Conservation (phyloP, 1,140 invertebrate species). For the Drosophila dunni region DNA sequence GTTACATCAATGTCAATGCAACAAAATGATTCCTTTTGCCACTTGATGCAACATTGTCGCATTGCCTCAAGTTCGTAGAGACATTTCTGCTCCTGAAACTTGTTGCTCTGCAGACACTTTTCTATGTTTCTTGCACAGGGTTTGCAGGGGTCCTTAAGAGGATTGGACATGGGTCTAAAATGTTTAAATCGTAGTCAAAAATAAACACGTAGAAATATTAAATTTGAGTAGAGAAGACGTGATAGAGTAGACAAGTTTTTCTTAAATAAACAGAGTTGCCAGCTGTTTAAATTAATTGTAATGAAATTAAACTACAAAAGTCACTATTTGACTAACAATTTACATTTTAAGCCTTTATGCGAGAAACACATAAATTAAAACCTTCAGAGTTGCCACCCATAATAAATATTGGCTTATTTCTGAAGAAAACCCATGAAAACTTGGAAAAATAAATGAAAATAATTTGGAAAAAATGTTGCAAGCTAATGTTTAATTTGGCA, state of each 20-base stretch:
- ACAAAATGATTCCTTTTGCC: conserved; percentile 86
- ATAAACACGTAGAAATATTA: not conserved
- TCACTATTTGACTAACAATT: no score
- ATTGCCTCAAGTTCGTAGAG: conserved; percentile 86
- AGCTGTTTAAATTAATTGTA: no score
- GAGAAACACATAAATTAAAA: not conserved
- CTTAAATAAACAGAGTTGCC: no score
- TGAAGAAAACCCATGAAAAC: conserved; percentile 2
- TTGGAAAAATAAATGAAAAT: not conserved
- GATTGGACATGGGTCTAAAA: not conserved
- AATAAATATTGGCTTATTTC: not conserved
- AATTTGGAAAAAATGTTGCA: not conserved
- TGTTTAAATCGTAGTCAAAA: no score
- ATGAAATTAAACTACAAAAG: no score
- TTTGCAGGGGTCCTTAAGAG: conserved; percentile 4
- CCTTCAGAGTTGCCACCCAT: not conserved
- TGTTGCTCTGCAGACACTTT: conserved; percentile 78
- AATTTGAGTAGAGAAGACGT: not conserved
- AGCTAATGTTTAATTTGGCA: conserved; percentile 23
- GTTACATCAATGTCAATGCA: conserved; percentile 87
- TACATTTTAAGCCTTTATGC: not conserved
- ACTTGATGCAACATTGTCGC: conserved; percentile 87
- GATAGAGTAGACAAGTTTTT: no score
- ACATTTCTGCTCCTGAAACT: conserved; percentile 88
- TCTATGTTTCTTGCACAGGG: conserved; percentile 2